phyloP scores from a whole-genome alignment of 2,888 invertebrate genomes.

The Chalcosyrphus nemorum region DNA sequence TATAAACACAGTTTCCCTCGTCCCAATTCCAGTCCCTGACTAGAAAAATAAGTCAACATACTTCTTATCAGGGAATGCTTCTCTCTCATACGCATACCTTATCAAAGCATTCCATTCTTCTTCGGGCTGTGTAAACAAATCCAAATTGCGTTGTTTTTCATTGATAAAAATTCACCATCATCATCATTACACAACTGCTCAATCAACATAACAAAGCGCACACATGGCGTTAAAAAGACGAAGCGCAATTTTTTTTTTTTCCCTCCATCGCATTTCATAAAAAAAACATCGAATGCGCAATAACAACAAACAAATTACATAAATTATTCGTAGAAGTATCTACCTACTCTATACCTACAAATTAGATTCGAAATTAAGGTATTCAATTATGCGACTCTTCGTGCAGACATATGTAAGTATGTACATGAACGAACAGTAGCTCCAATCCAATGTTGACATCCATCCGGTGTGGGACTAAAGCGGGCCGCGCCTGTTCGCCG shows the following conservation, averaged over 20 bases:
- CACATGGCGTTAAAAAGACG: conserved; percentile 12
- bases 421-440: neutral
- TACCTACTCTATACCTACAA: neutral
- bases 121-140: conserved; percentile 25
- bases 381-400: conserved; percentile 9
- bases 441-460: neutral
- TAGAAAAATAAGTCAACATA: neutral
- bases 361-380: conserved; percentile 7
- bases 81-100: neutral
- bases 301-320: conserved; percentile 1
- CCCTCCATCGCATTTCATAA: neutral
- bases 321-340: neutral
- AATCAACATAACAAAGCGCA: neutral
- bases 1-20: neutral
- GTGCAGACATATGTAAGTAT: neutral
- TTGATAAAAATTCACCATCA: conserved; percentile 34
- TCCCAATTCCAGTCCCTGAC: neutral
- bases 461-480: too few species aligned
- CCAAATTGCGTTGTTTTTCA: conserved; percentile 41
- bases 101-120: conserved; percentile 19
- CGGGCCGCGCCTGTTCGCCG: neutral
- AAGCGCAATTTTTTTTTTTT: conserved; percentile 12
- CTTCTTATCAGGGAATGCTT: neutral
- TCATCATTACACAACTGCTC: neutral
- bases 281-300: neutral